Conservation (phyloP, 2,113 vertebrate species). For the Oriolus oriolus region DNA sequence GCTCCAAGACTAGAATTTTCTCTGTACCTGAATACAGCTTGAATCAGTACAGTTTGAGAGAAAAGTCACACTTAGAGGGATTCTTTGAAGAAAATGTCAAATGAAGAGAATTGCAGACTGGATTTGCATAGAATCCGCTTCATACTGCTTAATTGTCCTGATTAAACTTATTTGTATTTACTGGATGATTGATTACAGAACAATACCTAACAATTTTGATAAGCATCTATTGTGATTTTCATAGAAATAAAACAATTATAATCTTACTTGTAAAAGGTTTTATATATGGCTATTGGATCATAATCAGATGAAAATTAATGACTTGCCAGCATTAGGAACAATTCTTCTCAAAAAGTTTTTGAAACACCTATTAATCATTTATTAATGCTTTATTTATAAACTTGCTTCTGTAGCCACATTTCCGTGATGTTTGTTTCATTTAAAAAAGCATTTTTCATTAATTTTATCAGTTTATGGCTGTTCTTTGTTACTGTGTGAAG, state of each 20-base stretch:
- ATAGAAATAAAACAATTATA: neutral
- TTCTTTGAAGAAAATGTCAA: neutral
- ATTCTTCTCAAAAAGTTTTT: neutral
- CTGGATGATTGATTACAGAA: neutral
- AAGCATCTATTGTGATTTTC: neutral
- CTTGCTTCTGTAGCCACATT: neutral
- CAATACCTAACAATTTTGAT: neutral
- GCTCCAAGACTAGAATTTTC: neutral
- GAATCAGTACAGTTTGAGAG: neutral
- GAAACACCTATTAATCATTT: neutral
- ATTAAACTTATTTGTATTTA: neutral
- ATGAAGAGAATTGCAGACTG: neutral
- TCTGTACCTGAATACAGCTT: neutral
- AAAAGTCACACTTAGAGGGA: neutral
- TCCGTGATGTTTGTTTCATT: neutral
- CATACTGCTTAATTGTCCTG: neutral
- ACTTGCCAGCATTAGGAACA: neutral
- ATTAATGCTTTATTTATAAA: neutral
- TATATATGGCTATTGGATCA: neutral
- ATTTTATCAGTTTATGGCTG: neutral
- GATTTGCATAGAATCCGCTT: neutral
- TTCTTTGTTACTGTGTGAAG: neutral
- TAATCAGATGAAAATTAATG: neutral
- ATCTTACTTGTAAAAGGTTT: neutral
- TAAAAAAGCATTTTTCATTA: neutral